Evolutionary conservation across 2,888 invertebrate genomes (phyloP), one percentile per base, ranked within the genome.

Genomic region (Parelbella ahira): DNA sequence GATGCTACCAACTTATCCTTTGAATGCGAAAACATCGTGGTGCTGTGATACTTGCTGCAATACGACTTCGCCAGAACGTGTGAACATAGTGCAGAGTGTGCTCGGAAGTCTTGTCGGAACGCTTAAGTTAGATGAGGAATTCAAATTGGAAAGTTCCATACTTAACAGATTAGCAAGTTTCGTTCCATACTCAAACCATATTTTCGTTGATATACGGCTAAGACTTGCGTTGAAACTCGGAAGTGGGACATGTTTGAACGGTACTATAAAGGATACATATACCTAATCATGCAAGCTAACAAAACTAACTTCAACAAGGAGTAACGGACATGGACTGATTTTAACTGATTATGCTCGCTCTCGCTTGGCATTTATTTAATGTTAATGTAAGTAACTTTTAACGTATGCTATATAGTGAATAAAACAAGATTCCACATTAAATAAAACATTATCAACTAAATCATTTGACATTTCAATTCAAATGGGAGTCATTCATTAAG

Each of bases 51-150:
- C 68, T 25, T 92, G 92, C 50, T 53, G 55, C 10, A 53, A 59
- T 2, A 58, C 56, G 37, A 69, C 88, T 21, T 56, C 76, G 3
- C 54, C 71, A 25, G 64, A 73, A 33, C 87, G 89, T 62, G 84
- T 91, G 50, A 71, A 73, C 37, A 58, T 63, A 20, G 60, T 88
- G 28, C 83, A 88, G 50, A 73, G 77, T 28, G 70, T 83, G 24
- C 61, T 92, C n/a, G 89, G 89, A 23, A 88, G 90, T 39, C 76
- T 90, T 20, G 62, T 91, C 2, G 82, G 83, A 45, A 76, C 84
- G 20, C 57, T 90, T 39, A 66, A 84, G 11, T 58, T 82, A 21
- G 79, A 88, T 37, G 68, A 81, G 20, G 80, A 90, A 7, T 73
- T 87, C 11, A 65, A 80, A 33, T 78, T 91, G 50, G 76, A 84